These are phyloP conservation scores for Pandemis corylana DNA, from an alignment of 2,888 invertebrate species.

Conservation along the genomic window DNA sequence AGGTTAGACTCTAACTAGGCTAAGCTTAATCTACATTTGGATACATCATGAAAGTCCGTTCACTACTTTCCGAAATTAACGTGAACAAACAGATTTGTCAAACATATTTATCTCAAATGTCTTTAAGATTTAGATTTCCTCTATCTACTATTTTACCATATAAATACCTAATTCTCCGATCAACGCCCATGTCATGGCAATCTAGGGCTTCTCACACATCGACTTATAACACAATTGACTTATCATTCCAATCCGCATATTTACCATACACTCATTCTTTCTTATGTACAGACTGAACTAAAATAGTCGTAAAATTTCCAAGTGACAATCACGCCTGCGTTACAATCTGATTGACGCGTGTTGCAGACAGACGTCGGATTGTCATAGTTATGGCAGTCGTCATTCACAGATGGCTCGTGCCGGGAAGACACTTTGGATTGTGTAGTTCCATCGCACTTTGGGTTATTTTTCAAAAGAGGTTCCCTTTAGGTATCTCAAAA, in stretches of 20 bases:
- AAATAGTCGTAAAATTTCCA: conserved; percentile 6
- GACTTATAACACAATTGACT: neutral
- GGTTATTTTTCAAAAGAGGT: neutral
- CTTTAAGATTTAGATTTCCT: too few species aligned
- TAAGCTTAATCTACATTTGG: too few species aligned
- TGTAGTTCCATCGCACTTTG: neutral
- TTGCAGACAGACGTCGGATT: conserved; percentile 9
- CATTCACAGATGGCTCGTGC: conserved; percentile 7
- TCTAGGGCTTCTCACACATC: neutral
- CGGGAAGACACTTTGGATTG: neutral
- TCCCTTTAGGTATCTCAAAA: too few species aligned
- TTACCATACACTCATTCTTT: neutral
- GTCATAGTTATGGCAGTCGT: conserved; percentile 12
- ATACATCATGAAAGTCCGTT: too few species aligned
- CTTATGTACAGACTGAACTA: neutral
- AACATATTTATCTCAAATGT: too few species aligned
- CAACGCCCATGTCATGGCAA: too few species aligned
- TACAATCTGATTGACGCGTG: neutral
- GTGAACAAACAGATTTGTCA: too few species aligned
- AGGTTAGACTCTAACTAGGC: too few species aligned
- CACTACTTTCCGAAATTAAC: too few species aligned
- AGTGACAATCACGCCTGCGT: conserved; percentile 2
- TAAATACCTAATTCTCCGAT: too few species aligned
- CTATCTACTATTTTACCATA: too few species aligned
- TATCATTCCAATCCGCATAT: neutral